Evolutionary conservation across 2,113 vertebrate genomes (phyloP), one percentile per base, ranked within the genome.

Genomic region (Charina bottae): DNA sequence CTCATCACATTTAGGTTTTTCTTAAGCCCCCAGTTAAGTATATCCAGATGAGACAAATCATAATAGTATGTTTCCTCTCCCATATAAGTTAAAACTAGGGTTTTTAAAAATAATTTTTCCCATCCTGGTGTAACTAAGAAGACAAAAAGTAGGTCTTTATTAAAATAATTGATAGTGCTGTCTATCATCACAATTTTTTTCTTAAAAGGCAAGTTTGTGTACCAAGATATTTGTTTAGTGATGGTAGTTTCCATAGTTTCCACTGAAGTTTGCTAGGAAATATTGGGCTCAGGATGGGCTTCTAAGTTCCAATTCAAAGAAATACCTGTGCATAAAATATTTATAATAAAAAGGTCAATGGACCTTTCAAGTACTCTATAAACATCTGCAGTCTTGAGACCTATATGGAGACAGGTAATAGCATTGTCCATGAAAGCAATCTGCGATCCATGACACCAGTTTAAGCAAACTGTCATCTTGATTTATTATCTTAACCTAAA

Each of bases 151-250:
- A 96, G 96, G 96, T 95, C 90, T 93, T 96, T 95, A 91, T 91
- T 91, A 96, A 96, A 97, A 96, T 97, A 95, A 94, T 96, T 96
- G 95, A 97, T 92, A 91, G n/a, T 93, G 92, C 92, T 94, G 94
- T 96, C 93, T 96, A 9, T 19, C 89, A 62, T 84, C 64, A 95
- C 4, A 9, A 64, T 5, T 68, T 68, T 68, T n/a, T 15, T 1
- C 8, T 68, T 62, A 62, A 62, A 68, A n/a, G 49, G 49, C 49
- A 49, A 49, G 4, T 4, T 33, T 68, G 28, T 33, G n/a, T 68
- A 68, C 12, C 28, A 33, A 68, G 12, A 68, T 94, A 96, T 95
- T 90, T 91, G 91, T 96, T 96, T 96, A 93, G 95, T 93, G 96
- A 93, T 90, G 0, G 85, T 92, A 96, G 92, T 90, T 88, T 92